These are phyloP conservation scores for Sus scrofa DNA, from an alignment of 2,113 vertebrate species.

Conservation along the genomic window DNA sequence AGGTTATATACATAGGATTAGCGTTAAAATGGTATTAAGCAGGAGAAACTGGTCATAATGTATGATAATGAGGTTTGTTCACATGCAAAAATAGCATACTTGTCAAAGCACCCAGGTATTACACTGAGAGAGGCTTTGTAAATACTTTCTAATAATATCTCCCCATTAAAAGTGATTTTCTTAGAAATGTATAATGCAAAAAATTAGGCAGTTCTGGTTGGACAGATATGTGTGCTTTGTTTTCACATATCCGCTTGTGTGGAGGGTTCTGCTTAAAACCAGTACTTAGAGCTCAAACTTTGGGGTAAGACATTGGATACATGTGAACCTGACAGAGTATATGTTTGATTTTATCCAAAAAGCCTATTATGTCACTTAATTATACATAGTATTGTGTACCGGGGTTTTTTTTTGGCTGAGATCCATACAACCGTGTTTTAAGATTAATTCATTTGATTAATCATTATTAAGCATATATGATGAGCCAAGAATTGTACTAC, in stretches of 20 bases:
- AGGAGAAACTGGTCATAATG: slow-evolving; percentile 35
- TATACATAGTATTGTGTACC: neutral
- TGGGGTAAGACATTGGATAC: neutral
- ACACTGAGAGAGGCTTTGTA: neutral
- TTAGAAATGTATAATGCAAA: slow-evolving; percentile 35
- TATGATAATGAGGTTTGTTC: neutral
- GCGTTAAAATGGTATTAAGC: slow-evolving; percentile 33
- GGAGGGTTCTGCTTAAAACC: slow-evolving; percentile 30
- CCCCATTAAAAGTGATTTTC: slow-evolving; percentile 48
- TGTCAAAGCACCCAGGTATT: neutral
- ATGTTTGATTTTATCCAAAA: neutral
- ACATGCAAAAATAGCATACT: neutral
- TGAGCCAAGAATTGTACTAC: neutral
- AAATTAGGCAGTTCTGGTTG: neutral
- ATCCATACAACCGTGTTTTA: neutral
- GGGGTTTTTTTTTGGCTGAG: neutral
- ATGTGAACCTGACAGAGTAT: neutral
- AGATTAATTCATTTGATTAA: neutral
- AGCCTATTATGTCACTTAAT: neutral
- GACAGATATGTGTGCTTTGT: neutral
- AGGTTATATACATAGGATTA: slow-evolving; percentile 65
- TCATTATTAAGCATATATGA: neutral
- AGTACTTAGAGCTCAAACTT: neutral
- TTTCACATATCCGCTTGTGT: neutral
- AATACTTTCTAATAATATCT: slow-evolving; percentile 55